These are phyloP conservation scores for Metaphire vulgaris DNA, from an alignment of 1,140 invertebrate species.

Conservation along the genomic window DNA sequence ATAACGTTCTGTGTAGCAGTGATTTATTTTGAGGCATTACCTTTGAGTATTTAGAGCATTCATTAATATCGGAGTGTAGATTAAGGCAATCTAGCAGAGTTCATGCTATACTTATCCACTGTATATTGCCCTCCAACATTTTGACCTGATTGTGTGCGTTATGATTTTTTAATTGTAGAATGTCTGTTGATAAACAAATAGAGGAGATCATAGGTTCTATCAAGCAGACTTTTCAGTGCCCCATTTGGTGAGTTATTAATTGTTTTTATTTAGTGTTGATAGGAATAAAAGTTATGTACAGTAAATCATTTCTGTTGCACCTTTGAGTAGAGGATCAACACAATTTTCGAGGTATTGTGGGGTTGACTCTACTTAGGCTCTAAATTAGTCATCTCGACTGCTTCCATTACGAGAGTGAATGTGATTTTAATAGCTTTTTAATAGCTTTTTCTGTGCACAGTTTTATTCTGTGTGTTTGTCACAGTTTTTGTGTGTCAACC, in stretches of 20 bases:
- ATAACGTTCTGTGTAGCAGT: no score
- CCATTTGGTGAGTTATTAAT: constrained; percentile 36
- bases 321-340: no score
- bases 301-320: no score
- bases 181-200: constrained; percentile 18
- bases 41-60: no score
- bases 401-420: not conserved
- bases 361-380: not conserved
- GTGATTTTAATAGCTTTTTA: not conserved
- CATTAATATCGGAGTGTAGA: no score
- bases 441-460: not conserved
- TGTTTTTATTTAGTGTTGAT: constrained; percentile 11
- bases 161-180: not conserved
- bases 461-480: not conserved
- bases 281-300: no score
- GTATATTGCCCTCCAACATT: no score
- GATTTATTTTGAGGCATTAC: no score
- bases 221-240: constrained; percentile 39
- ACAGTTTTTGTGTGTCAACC: not conserved
- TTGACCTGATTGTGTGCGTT: no score
- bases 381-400: not conserved
- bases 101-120: no score
- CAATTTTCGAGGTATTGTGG: not conserved
- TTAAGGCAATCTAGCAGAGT: no score
- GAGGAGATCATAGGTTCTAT: constrained; percentile 35